phyloP scores from a whole-genome alignment of 2,113 vertebrate species.

The Perognathus longimembris region DNA sequence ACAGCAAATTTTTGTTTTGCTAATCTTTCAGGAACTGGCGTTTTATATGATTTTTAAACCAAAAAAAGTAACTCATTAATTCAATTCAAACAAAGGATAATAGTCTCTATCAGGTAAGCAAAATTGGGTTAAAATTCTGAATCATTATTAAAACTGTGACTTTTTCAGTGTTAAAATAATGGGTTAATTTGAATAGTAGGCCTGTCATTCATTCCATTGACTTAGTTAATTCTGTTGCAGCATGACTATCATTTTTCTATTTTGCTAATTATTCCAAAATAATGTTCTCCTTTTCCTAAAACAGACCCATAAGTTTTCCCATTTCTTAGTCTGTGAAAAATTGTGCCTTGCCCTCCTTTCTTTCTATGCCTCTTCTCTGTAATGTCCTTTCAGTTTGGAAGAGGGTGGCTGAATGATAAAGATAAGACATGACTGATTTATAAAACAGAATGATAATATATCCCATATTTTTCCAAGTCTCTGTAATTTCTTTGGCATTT shows the following conservation, averaged over 20 bases:
- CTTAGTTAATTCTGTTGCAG: conserved; percentile 2
- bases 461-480: neutral
- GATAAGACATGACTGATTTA: conserved; percentile 62
- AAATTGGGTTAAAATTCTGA: conserved; percentile 7
- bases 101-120: neutral
- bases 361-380: conserved; percentile 73
- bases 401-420: conserved; percentile 64
- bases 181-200: neutral
- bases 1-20: neutral
- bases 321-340: neutral
- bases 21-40: conserved; percentile 16
- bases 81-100: conserved; percentile 4
- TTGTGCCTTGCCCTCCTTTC: conserved; percentile 52
- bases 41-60: conserved; percentile 45
- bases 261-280: conserved; percentile 18
- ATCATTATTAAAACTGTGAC: neutral
- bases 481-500: neutral
- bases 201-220: neutral
- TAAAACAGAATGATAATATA: conserved; percentile 46
- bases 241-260: neutral
- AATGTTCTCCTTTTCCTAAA: conserved; percentile 38
- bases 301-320: neutral
- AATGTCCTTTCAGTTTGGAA: conserved; percentile 73
- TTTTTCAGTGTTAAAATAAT: neutral
- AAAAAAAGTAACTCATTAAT: conserved; percentile 4